These are phyloP conservation scores for Diarsia dahlii DNA, from an alignment of 2,888 invertebrate species.

Conservation along the genomic window DNA sequence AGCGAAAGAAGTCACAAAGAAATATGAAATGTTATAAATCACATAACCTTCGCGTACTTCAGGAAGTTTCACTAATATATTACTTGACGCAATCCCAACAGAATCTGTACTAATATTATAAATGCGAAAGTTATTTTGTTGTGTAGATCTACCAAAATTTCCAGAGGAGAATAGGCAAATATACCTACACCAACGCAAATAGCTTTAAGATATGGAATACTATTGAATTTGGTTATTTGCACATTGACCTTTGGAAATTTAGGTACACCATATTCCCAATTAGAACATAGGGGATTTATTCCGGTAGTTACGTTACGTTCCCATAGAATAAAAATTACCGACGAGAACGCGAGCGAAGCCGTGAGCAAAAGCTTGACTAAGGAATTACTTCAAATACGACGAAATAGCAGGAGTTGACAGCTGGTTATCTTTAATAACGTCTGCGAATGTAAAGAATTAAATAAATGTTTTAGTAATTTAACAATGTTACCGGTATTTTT, in stretches of 20 bases:
- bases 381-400: constrained; percentile 10
- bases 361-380: neutral
- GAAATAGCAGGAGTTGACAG: constrained; percentile 12
- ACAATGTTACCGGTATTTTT: constrained; percentile 24
- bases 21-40: constrained; percentile 45
- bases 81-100: constrained; percentile 28
- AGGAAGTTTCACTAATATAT: constrained; percentile 46
- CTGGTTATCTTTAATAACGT: constrained; percentile 28
- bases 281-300: too few relatives aligned
- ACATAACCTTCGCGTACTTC: constrained; percentile 42
- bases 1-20: constrained; percentile 24
- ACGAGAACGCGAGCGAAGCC: neutral
- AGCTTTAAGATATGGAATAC: too few relatives aligned
- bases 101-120: neutral
- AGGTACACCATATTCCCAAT: too few relatives aligned
- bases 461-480: constrained; percentile 12
- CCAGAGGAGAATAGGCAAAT: too few relatives aligned
- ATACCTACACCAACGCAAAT: too few relatives aligned
- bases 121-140: too few relatives aligned
- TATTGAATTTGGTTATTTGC: too few relatives aligned
- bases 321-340: too few relatives aligned
- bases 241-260: too few relatives aligned
- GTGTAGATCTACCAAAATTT: too few relatives aligned
- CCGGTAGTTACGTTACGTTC: too few relatives aligned
- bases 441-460: constrained; percentile 45